phyloP scores from a whole-genome alignment of 2,113 vertebrate species.

The Girardinichthys multiradiatus region DNA sequence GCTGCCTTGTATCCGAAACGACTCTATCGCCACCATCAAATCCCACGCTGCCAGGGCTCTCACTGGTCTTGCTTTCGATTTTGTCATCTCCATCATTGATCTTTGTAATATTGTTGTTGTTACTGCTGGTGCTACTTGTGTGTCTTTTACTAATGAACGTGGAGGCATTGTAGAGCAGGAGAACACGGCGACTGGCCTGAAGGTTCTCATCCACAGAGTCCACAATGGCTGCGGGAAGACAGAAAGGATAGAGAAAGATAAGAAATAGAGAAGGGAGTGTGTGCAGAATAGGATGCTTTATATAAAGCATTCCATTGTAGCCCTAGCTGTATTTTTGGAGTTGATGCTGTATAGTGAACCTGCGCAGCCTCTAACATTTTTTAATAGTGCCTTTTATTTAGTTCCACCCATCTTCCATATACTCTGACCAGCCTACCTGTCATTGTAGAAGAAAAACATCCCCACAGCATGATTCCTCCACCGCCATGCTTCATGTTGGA shows the following conservation, averaged over 20 bases:
- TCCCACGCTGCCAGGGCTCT: neutral
- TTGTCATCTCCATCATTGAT: neutral
- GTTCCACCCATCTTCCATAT: neutral
- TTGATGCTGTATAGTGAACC: neutral
- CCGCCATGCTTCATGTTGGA: too few species aligned
- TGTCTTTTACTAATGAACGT: constrained; percentile 50
- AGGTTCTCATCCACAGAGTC: constrained; percentile 83
- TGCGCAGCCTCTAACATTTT: neutral
- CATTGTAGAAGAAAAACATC: too few species aligned
- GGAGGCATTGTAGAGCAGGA: constrained; percentile 81
- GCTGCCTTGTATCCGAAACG: constrained; percentile 57
- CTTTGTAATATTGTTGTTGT: constrained; percentile 53
- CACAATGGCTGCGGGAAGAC: constrained; percentile 74
- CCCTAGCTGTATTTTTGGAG: neutral
- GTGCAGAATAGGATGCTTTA: neutral
- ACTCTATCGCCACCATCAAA: neutral
- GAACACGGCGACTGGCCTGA: constrained; percentile 83
- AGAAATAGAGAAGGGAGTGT: neutral
- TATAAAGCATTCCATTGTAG: neutral
- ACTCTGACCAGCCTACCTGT: neutral
- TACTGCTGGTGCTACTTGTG: constrained; percentile 1
- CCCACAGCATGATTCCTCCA: too few species aligned
- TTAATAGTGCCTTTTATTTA: neutral
- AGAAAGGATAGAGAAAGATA: neutral
- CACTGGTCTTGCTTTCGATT: neutral